Percentiles rank a stretch among this genome's conserved stretches.
phyloP scores from a whole-genome alignment of 2,797 vertebrate species.

The Sebastes matsubarae region DNA sequence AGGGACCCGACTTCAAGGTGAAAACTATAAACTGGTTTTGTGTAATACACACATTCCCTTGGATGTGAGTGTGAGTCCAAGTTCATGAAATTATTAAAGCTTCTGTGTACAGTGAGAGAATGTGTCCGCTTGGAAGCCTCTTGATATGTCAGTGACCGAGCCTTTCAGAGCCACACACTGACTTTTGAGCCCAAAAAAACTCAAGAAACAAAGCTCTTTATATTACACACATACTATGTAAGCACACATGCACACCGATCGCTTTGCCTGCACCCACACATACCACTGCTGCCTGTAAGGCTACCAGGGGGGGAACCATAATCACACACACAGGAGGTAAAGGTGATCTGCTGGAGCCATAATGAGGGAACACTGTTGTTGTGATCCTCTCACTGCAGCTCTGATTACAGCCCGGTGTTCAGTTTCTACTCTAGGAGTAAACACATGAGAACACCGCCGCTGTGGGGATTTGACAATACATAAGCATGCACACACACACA shows the following conservation, averaged over 20 bases:
- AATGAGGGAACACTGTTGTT: conserved; percentile 77
- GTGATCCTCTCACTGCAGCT: conserved; percentile 74
- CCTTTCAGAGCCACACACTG: neutral
- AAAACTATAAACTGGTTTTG: neutral
- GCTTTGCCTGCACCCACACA: conserved; percentile 22
- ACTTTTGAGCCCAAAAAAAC: neutral
- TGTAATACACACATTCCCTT: neutral
- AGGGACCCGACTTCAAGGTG: neutral
- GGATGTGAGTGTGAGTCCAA: neutral
- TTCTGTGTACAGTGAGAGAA: neutral
- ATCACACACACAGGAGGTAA: conserved; percentile 58
- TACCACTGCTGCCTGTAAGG: conserved; percentile 36
- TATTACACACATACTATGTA: neutral
- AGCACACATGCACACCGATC: conserved; percentile 6
- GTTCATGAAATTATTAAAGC: no score
- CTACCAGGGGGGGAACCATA: conserved; percentile 34
- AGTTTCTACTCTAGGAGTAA: conserved; percentile 74
- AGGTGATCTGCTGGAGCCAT: conserved; percentile 72
- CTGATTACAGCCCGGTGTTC: conserved; percentile 75
- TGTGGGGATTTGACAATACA: conserved; percentile 51
- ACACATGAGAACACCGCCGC: conserved; percentile 62
- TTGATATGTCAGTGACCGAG: neutral
- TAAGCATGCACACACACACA: neutral
- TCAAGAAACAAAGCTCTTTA: conserved; percentile 10
- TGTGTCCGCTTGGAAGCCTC: neutral